phyloP scores from a whole-genome alignment of 1,140 invertebrate species.

The Rhyacophila brunnea region DNA sequence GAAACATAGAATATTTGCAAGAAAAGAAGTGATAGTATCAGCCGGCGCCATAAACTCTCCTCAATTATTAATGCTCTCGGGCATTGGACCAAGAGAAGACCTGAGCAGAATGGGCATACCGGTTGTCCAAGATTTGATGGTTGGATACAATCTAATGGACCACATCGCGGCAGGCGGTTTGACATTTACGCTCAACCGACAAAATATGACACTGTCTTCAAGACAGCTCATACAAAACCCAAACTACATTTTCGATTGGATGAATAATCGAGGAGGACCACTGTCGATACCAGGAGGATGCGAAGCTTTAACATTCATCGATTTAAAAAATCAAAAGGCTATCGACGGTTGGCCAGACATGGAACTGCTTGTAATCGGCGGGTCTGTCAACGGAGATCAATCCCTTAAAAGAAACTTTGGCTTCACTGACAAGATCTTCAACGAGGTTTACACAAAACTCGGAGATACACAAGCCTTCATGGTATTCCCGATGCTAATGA shows the following conservation, averaged over 20 bases:
- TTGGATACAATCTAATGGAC: constrained; percentile 78
- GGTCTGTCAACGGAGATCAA: constrained; percentile 55
- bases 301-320: constrained; percentile 75
- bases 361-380: constrained; percentile 66
- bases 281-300: constrained; percentile 76
- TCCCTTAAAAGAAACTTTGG: constrained; percentile 57
- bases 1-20: constrained; percentile 59
- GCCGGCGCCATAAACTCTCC: constrained; percentile 74
- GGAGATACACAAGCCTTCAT: constrained; percentile 59
- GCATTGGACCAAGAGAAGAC: constrained; percentile 73
- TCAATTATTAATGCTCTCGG: constrained; percentile 78
- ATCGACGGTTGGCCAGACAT: constrained; percentile 70
- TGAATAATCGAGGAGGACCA: constrained; percentile 55
- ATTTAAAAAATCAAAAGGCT: constrained; percentile 65
- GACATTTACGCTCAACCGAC: constrained; percentile 62
- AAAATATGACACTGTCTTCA: constrained; percentile 39
- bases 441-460: constrained; percentile 52
- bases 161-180: constrained; percentile 71
- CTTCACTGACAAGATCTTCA: constrained; percentile 57
- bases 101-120: constrained; percentile 61
- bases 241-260: constrained; percentile 49
- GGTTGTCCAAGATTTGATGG: constrained; percentile 68
- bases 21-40: constrained; percentile 74
- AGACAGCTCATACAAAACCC: constrained; percentile 2
- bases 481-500: constrained; percentile 68